Evolutionary conservation across 2,888 invertebrate species (phyloP), one percentile per base, ranked within the genome.

Genomic region (Drosophila incognita): DNA sequence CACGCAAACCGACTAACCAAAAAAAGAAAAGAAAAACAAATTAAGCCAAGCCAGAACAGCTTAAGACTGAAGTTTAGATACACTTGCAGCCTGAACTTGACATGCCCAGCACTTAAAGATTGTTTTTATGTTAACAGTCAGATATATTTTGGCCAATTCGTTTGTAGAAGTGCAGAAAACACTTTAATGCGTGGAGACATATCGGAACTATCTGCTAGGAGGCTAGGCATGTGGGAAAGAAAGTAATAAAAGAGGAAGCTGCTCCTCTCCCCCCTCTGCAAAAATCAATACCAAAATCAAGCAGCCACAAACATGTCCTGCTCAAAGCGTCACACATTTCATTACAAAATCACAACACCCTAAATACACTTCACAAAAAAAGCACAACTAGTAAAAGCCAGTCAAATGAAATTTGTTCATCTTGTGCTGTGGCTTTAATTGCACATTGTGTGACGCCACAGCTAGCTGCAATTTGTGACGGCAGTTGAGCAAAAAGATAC

Each of bases 1-100:
- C 86, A 87, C 80, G 77, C 77, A 69, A 82, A 64, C 64, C 70
- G 13, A 27, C 18, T 49, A 67, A 61, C 66, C 60, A 56, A 78
- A 78, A 74, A 54, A 18, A 61, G 49, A 56, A 48, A 61, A 29
- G 57, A 49, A 18, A 31, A 42, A 15, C 36, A 42, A 33, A 54
- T 40, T 38, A n/a, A 38, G 56, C 27, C 27, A 56, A 56, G 24
- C 42, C 40, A 48, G 48, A 51, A 48, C 40, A 27, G 29, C 21
- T 40, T 52, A 15, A n/a, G 56, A 29, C 36, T 11, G 4, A 18
- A 46, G 18, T 7, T 48, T 48, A 24, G 21, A 33, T 46, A 46
- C 46, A 11, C 46, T 33, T 31, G 24, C 58, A 18, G 24, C 8
- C 8, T 3, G 18, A 18, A 21, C 4, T 38, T 10, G 33, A 24